Evolutionary conservation across 2,797 vertebrate species (phyloP), one percentile per base, ranked within the genome.

Genomic region (Balearica regulorum): DNA sequence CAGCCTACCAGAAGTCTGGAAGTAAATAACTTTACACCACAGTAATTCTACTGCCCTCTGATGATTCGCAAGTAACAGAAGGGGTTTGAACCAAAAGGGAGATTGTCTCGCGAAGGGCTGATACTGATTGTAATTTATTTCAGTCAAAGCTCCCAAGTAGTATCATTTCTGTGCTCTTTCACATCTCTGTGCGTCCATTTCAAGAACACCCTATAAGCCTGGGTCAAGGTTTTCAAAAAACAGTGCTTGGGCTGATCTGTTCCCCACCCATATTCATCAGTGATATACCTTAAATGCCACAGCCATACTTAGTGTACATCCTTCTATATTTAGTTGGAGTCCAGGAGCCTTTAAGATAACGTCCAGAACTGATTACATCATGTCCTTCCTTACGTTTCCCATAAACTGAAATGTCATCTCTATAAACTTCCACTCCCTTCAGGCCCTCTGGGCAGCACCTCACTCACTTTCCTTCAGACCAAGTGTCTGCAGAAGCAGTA

Each of bases 371-470:
- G 49, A 85, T 83, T 96, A 64, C 29, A 68, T 89, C 73, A 65
- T 83, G n/a, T 37, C 33, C 43, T 77, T 95, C 37, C 33, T 91
- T 73, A 75, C 54, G 57, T 26, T 79, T 77, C 55, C 60, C 84
- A 81, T 94, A 93, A 96, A 93, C 46, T 78, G 44, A 96, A 95
- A 97, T 92, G 89, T 69, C 94, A 91, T 58, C 33, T 85, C 87
- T 73, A 83, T 93, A 95, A 96, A 91, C 57, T 89, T 65, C 37
- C 65, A 58, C 26, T 80, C 28, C 62, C 29, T 64, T 62, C n/a
- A 80, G 75, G 48, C 66, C 70, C 79, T 93, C 84, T 83, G 58
- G 72, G 69, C 49, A 94, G n/a, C 57, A 83, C 71, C 78, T 94
- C 73, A 43, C 72, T 72, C 43, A 53, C 65, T 81, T 71, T 21